Conservation (phyloP, 2,113 vertebrate genomes). For the Microcebus jonahi region DNA sequence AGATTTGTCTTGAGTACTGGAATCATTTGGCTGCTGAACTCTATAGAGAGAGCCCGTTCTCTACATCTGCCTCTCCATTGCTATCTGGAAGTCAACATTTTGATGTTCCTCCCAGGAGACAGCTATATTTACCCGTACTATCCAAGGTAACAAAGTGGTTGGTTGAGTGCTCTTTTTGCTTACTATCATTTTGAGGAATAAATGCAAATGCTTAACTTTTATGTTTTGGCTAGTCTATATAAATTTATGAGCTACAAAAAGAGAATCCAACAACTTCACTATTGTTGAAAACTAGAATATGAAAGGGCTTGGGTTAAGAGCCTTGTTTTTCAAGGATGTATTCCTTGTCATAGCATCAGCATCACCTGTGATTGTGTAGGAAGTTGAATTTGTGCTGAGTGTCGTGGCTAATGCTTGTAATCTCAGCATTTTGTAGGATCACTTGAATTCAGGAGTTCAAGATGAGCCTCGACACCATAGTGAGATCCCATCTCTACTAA, state of each 20-base stretch:
- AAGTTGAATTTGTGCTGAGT: background rate
- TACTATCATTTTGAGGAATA: background rate
- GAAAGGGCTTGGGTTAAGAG: background rate
- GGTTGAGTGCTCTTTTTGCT: background rate
- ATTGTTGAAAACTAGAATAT: background rate
- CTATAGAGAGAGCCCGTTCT: constrained; percentile 97
- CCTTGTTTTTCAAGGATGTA: background rate
- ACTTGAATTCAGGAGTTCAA: no score
- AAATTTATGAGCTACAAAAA: background rate
- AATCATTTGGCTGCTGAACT: constrained; percentile 98
- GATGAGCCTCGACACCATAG: no score
- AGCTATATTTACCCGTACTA: constrained; percentile 96
- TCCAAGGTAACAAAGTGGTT: constrained; percentile 91
- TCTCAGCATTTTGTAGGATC: no score
- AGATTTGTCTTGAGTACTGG: constrained; percentile 99
- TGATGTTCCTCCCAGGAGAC: constrained; percentile 96
- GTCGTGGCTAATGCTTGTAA: no score
- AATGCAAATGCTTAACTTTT: background rate
- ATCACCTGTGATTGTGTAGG: background rate
- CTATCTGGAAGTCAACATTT: constrained; percentile 98
- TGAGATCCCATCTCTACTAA: no score
- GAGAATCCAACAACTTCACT: background rate
- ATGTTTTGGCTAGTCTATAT: background rate
- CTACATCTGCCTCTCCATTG: constrained; percentile 95
- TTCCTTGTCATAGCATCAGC: background rate